Base-by-base conservation (phyloP, 30 jellyfish, hydroid and myxozoan genomes). In the Phacellophora camtschatica region DNA sequence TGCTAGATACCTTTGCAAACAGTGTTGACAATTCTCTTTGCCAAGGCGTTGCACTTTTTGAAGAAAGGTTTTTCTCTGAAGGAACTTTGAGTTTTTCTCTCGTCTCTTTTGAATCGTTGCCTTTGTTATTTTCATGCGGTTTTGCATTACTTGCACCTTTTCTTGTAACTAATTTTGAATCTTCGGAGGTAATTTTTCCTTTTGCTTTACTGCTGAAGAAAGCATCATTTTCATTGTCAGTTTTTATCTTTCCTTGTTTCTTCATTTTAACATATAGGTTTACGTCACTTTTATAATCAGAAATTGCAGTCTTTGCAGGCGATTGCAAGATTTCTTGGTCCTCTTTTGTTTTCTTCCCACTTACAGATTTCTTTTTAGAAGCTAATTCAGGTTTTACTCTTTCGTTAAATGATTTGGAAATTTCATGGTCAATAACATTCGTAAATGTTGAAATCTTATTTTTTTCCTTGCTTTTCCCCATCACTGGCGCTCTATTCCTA, bases 11-110 rank as follows among this genome's bases (percentile, higher is more conserved):
- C 55, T 80, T 66, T 66, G 91, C 91, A 34, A 80, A 62, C 55
- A 80, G 61, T 0, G 68, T 66, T 13, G 91, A 80, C 56, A 80
- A 33, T 32, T 80, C 77, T 34, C 34, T 36, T 39, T 80, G 91
- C 67, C 66, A 35, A 19, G 58, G 66, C 22, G 82, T 64, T 23
- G 50, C 37, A 2, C 16, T 29, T 32, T 15, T 49, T 20, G 3
- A 24, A 45, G 29, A 9, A 43, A 46, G 18, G 34, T 53, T 33
- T 35, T 42, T 45, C 28, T 65, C 48, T 27, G 30, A 31, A 15
- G 41, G 7, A 22, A 16, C 23, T 31, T 11, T 13, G 18, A 13
- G 43, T 25, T 57, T 42, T 10, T 2, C 8, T 8, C 35, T 59
- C 0, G 55, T 23, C 16, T 43, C 29, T 53, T 4, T 27, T 11